phyloP scores from a whole-genome alignment of 1,140 invertebrate genomes.

The Brachionus plicatilis region DNA sequence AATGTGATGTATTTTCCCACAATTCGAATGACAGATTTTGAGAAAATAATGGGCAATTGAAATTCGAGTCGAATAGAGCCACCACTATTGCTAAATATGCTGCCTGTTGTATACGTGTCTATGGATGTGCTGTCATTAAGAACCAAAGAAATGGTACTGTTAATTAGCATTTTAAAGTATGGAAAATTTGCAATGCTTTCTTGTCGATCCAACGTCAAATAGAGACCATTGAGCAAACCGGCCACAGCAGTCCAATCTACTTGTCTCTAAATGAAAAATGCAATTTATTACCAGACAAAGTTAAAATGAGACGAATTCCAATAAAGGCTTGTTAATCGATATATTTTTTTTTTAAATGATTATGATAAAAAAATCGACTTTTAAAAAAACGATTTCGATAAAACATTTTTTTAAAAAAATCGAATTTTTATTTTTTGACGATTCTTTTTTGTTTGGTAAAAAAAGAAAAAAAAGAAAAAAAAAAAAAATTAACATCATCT shows the following conservation, averaged over 20 bases:
- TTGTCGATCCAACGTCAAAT: conserved; percentile 26
- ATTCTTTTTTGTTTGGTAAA: too few species aligned
- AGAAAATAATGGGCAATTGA: conserved; percentile 13
- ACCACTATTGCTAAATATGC: not conserved
- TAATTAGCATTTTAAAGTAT: conserved; percentile 19
- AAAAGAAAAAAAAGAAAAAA: too few species aligned
- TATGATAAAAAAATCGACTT: too few species aligned
- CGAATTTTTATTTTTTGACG: too few species aligned
- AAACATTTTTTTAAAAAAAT: too few species aligned
- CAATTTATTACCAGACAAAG: not conserved
- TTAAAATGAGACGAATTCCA: not conserved
- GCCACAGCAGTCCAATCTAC: conserved; percentile 35
- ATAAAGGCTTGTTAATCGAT: too few species aligned
- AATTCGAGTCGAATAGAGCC: not conserved
- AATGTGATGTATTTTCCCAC: conserved; percentile 22
- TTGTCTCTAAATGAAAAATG: not conserved
- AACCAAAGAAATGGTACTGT: not conserved
- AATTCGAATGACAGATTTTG: conserved; percentile 3
- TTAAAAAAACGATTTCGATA: too few species aligned
- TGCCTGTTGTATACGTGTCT: not conserved
- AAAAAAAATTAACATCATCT: too few species aligned
- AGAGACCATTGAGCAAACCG: conserved; percentile 27
- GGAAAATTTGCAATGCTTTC: conserved; percentile 10
- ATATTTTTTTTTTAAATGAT: too few species aligned
- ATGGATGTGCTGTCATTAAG: not conserved